A percentile compares a stretch with the other conserved stretches of the same genome.
Conservation (phyloP, 2,113 vertebrate species). For the Gadus chalcogrammus region DNA sequence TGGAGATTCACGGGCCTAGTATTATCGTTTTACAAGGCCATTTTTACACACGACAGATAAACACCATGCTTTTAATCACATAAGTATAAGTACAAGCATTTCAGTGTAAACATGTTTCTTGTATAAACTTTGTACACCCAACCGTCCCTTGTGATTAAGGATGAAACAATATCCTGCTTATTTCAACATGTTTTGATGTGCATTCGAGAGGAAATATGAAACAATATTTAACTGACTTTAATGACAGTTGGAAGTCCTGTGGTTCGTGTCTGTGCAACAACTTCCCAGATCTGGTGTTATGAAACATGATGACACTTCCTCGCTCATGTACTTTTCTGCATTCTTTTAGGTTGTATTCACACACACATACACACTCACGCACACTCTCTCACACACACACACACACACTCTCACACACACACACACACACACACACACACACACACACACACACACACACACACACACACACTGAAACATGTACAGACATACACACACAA, state of each 20-base stretch:
- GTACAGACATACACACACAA: neutral
- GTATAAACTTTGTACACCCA: neutral
- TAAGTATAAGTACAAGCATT: no score
- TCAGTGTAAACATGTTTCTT: neutral
- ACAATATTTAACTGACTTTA: slow-evolving; percentile 65
- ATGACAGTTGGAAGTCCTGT: slow-evolving; percentile 71
- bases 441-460: neutral
- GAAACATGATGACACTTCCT: slow-evolving; percentile 69
- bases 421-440: neutral
- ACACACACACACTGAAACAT: neutral
- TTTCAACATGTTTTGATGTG: slow-evolving; percentile 53
- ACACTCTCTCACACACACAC: no score
- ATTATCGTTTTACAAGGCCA: no score
- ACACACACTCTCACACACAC: neutral
- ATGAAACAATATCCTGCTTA: neutral
- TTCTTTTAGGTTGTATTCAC: neutral
- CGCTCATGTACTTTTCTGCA: slow-evolving; percentile 55
- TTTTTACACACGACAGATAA: neutral
- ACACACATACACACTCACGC: neutral
- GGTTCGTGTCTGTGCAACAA: slow-evolving; percentile 71
- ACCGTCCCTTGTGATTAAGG: neutral
- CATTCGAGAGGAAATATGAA: slow-evolving; percentile 19
- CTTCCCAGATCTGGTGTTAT: slow-evolving; percentile 70
- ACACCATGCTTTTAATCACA: neutral
- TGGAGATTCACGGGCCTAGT: no score